Conservation (phyloP, 2,113 vertebrate genomes). For the Gracilinanus agilis region DNA sequence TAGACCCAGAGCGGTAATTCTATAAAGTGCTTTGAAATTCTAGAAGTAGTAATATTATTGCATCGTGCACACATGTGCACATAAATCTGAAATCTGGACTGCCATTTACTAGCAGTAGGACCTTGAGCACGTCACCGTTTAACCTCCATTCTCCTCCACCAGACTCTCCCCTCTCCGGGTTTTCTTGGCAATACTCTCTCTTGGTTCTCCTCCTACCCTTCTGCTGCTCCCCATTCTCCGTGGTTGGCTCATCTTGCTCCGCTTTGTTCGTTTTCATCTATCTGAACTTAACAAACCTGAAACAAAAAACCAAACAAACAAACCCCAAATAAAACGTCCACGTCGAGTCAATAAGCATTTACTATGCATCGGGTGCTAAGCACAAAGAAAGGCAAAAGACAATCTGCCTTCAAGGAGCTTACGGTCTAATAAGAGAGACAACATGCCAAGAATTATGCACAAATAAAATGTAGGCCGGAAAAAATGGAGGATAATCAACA, state of each 20-base stretch:
- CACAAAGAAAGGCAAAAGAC: background rate
- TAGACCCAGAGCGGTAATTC: background rate
- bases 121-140: background rate
- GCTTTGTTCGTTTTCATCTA: background rate
- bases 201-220: background rate
- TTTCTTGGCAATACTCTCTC: background rate
- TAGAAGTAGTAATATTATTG: background rate
- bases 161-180: background rate
- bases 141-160: background rate
- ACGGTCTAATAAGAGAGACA: background rate
- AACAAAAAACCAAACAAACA: background rate
- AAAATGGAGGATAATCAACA: background rate
- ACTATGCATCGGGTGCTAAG: background rate
- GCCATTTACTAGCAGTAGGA: background rate
- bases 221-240: background rate
- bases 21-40: background rate
- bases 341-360: background rate
- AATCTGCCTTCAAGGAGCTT: background rate
- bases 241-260: background rate
- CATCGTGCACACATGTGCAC: background rate
- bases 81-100: background rate
- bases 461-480: background rate
- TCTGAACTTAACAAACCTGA: background rate
- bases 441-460: background rate
- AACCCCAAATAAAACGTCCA: background rate